Conservation (phyloP, 2,888 invertebrate genomes). For the Unio delphinus region DNA sequence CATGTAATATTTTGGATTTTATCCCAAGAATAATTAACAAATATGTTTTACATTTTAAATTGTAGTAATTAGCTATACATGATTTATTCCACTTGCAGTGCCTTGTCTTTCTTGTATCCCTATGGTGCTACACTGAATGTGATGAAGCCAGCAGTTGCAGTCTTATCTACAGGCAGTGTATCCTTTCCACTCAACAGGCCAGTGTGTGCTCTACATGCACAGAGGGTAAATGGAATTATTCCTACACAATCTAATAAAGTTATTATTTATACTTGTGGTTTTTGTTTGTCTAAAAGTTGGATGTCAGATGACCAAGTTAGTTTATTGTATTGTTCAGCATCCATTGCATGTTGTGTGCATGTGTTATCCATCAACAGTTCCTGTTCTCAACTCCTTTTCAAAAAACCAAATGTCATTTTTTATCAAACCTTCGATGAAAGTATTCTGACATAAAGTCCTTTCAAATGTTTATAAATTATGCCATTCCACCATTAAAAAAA, state of each 20-base stretch:
- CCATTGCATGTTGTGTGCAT: background rate
- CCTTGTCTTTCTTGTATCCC: slow-evolving; percentile 90
- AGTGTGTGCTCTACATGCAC: slow-evolving; percentile 80
- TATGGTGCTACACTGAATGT: slow-evolving; percentile 96
- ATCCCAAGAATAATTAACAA: background rate
- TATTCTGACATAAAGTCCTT: too few species aligned
- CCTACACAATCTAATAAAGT: background rate
- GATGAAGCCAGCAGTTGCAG: slow-evolving; percentile 88
- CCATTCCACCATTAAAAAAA: too few species aligned
- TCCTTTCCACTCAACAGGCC: slow-evolving; percentile 96
- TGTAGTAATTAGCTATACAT: background rate
- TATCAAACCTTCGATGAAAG: too few species aligned
- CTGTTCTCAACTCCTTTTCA: too few species aligned
- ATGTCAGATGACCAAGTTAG: background rate
- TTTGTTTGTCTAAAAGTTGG: too few species aligned
- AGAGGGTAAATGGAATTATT: slow-evolving; percentile 62
- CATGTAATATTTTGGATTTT: background rate
- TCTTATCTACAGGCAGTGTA: slow-evolving; percentile 92
- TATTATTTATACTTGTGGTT: too few species aligned
- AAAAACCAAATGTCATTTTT: too few species aligned
- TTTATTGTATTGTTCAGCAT: background rate
- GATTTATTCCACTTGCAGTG: slow-evolving; percentile 59
- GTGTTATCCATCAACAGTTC: background rate
- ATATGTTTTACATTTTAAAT: background rate
- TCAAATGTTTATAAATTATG: too few species aligned